These are phyloP conservation scores for Penaeus chinensis DNA, from an alignment of 1,140 invertebrate genomes.

Conservation along the genomic window DNA sequence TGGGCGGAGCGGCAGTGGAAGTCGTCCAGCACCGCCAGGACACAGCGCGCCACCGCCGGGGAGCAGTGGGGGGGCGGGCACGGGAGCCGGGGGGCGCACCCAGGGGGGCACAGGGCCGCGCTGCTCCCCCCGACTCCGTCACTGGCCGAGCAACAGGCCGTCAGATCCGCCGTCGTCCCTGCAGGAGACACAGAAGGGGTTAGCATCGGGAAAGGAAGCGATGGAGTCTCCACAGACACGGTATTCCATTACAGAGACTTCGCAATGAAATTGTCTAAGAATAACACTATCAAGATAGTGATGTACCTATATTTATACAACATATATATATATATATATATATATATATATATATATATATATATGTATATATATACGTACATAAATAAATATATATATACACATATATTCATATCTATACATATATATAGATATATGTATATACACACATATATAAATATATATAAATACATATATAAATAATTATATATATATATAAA, in stretches of 20 bases:
- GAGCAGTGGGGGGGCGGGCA: slow-evolving; percentile 22
- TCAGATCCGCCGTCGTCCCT: slow-evolving; percentile 48
- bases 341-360: too few relatives aligned
- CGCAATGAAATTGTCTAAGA: not conserved
- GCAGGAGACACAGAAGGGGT: not conserved
- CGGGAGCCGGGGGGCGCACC: slow-evolving; percentile 27
- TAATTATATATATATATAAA: too few relatives aligned
- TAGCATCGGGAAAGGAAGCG: not conserved
- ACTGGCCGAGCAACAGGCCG: slow-evolving; percentile 55
- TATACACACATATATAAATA: too few relatives aligned
- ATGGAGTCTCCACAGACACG: too few relatives aligned
- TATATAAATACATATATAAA: too few relatives aligned
- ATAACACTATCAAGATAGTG: too few relatives aligned
- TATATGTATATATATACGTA: too few relatives aligned
- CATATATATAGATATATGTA: too few relatives aligned
- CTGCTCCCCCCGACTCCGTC: slow-evolving; percentile 55
- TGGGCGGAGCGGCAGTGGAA: slow-evolving; percentile 35
- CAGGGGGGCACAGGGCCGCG: slow-evolving; percentile 49
- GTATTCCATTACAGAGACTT: not conserved
- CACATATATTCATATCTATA: too few relatives aligned
- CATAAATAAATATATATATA: too few relatives aligned
- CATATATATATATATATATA: too few relatives aligned
- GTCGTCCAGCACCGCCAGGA: slow-evolving; percentile 43
- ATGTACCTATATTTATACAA: too few relatives aligned
- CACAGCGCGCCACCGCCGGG: slow-evolving; percentile 38